A percentile compares a stretch with the other conserved stretches of the same genome.
Evolutionary conservation across 2,888 invertebrate species (phyloP).

Genomic region (Lepas anatifera): DNA sequence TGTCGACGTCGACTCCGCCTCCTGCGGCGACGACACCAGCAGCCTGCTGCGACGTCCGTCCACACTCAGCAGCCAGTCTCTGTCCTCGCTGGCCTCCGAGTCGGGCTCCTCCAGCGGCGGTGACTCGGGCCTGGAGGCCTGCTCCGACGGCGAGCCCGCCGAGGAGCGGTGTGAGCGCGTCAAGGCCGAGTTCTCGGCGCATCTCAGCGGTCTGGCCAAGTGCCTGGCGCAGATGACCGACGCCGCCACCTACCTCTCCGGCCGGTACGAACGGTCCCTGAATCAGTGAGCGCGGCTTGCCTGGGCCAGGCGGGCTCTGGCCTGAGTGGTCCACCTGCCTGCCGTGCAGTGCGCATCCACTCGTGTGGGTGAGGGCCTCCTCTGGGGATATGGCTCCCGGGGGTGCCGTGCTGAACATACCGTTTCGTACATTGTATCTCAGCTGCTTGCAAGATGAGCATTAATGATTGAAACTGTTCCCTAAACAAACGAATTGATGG

Average conservation of each 20-base stretch:
- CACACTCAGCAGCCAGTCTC: background rate
- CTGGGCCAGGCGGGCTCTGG: no score
- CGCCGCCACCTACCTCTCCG: background rate
- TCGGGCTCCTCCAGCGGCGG: background rate
- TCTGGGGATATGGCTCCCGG: no score
- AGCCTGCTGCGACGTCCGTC: background rate
- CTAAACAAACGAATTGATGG: no score
- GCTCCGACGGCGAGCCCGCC: background rate
- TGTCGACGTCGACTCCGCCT: background rate
- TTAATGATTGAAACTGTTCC: no score
- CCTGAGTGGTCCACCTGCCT: no score
- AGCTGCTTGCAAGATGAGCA: no score
- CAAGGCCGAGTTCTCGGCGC: background rate
- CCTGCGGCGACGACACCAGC: background rate
- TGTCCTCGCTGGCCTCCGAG: background rate
- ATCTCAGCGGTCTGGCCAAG: conserved; percentile 1
- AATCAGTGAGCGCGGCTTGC: no score
- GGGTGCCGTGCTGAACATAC: no score
- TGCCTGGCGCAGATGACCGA: conserved; percentile 6
- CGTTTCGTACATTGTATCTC: no score
- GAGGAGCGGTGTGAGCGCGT: background rate
- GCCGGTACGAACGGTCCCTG: conserved; percentile 1
- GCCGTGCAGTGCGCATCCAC: no score
- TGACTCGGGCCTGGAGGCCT: background rate
- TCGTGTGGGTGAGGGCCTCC: no score